A percentile compares a stretch with the other conserved stretches of the same genome.
phyloP scores from a whole-genome alignment of 2,888 invertebrate species.

The Synanthedon vespiformis region DNA sequence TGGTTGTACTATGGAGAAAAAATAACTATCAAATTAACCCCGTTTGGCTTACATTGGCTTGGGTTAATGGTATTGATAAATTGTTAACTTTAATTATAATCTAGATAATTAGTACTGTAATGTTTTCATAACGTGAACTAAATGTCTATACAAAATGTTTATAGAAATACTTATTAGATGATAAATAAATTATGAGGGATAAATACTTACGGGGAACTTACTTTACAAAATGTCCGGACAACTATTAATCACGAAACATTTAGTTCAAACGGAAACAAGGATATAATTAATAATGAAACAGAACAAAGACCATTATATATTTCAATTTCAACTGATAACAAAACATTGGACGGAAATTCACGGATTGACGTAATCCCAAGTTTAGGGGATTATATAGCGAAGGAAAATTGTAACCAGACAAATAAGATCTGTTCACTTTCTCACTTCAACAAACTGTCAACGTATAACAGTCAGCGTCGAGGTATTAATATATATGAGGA shows the following conservation, averaged over 20 bases:
- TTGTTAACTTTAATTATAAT: too few species aligned
- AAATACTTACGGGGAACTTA: not conserved
- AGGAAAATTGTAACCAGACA: not conserved
- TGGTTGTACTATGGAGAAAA: too few species aligned
- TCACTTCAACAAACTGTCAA: not conserved
- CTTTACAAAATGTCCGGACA: too few species aligned
- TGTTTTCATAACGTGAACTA: too few species aligned
- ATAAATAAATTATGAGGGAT: not conserved
- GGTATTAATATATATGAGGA: not conserved
- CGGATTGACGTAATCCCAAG: slow-evolving; percentile 3
- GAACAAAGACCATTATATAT: slow-evolving; percentile 3
- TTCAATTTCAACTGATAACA: slow-evolving; percentile 3
- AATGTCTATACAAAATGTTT: too few species aligned
- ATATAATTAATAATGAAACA: slow-evolving; percentile 2
- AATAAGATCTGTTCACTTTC: not conserved
- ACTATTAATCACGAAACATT: not conserved
- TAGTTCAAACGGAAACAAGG: not conserved
- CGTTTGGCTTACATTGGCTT: too few species aligned
- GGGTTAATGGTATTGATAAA: too few species aligned
- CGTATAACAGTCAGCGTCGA: not conserved
- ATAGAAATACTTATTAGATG: not conserved
- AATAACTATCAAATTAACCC: too few species aligned
- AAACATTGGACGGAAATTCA: not conserved
- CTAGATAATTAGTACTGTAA: too few species aligned
- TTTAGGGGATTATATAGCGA: slow-evolving; percentile 1